Conservation (phyloP, 2,888 invertebrate species). For the Drosophila affinis region DNA sequence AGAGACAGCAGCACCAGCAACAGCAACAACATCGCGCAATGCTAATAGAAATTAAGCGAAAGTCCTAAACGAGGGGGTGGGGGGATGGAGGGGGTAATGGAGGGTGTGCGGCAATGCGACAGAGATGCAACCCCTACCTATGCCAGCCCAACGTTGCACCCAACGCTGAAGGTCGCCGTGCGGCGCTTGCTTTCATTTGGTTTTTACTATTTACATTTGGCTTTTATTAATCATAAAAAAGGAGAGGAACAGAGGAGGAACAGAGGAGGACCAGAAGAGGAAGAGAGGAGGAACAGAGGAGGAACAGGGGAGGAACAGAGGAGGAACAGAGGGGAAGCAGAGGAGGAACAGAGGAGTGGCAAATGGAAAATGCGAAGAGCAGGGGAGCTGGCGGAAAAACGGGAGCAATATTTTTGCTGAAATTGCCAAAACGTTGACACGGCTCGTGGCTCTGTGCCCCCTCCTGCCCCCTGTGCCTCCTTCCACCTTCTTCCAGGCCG, state of each 20-base stretch:
- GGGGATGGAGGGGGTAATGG: background rate
- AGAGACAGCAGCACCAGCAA: conserved; percentile 47
- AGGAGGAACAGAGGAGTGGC: too few species aligned
- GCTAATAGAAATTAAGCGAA: conserved; percentile 80
- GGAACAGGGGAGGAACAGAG: background rate
- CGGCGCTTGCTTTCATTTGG: conserved; percentile 47
- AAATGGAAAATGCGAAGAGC: background rate
- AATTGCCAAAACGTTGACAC: conserved; percentile 58
- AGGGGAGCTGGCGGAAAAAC: background rate
- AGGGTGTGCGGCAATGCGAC: background rate
- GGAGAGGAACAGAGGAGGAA: background rate
- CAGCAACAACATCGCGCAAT: conserved; percentile 14
- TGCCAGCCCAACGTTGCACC: conserved; percentile 34
- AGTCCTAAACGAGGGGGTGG: conserved; percentile 47
- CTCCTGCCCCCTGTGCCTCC: background rate
- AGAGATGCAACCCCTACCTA: conserved; percentile 16
- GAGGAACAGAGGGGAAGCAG: too few species aligned
- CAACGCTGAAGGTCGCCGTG: conserved; percentile 63
- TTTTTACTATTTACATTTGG: conserved; percentile 72
- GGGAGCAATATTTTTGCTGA: conserved; percentile 52
- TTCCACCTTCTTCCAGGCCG: background rate
- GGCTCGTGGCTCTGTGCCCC: conserved; percentile 25
- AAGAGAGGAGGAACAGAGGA: too few species aligned
- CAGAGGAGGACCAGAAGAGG: too few species aligned
- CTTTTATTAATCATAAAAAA: conserved; percentile 78